Base-by-base conservation (phyloP, 2,888 invertebrate species). In the Leucophora obtusa region DNA sequence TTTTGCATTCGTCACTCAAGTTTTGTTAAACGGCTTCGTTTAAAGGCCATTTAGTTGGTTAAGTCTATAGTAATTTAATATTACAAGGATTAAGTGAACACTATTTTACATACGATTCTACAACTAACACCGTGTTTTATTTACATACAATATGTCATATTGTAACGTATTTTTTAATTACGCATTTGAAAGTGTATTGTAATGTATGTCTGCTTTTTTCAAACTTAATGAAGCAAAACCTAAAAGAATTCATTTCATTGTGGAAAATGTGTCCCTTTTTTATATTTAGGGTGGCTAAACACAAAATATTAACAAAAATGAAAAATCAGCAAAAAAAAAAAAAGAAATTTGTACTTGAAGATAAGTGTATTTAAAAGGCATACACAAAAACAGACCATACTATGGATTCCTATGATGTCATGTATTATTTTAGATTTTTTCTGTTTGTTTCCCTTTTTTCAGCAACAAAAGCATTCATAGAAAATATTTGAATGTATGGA, bases 401-500 rank as follows among this genome's bases (percentile, higher is more conserved):
- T 81, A 81, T 62, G 81, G 81, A 74, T 81, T 83, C 82, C 75
- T 73, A 83, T 84, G 84, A 84, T 84, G 84, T 84, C 84, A 84
- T 81, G 75, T 71, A 69, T 79, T 79, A 71, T 83, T 82, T 73
- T 76, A 59, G 76, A 51, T 81, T 63, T 63, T 77, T 68, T 79
- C 56, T 65, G 47, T 62, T 54, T 72, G 43, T 76, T 74, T 59
- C 53, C 71, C 63, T 43, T 56, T 66, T 74, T 65, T 14, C 6
- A 71, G n/a, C 35, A 69, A 62, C 50, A n/a, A 73, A 53, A 28
- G 5, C 18, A 51, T 65, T 58, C 24, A 59, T 2, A 60, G 33
- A 28, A 43, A 28, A 59, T 60, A 62, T 62, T 17, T 60, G 33
- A 68, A 47, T 56, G 43, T 68, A 43, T 15, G 56, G 38, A 1